Conservation (phyloP, 2,113 vertebrate species). For the Pithys albifrons region DNA sequence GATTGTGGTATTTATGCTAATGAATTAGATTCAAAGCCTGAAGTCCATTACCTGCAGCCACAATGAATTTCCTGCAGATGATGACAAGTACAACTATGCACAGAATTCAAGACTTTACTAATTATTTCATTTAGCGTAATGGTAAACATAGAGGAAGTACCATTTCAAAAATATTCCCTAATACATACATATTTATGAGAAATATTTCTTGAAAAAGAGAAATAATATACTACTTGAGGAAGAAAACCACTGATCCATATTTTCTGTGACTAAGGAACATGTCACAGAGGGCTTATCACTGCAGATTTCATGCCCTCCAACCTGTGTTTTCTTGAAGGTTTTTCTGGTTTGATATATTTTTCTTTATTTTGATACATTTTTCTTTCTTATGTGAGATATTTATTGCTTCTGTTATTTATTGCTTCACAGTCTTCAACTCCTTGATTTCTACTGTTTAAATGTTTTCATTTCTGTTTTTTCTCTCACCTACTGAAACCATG, state of each 20-base stretch:
- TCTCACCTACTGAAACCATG: background rate
- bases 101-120: background rate
- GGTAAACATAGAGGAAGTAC: background rate
- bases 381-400: background rate
- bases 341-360: background rate
- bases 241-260: background rate
- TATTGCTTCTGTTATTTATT: slow-evolving; percentile 20
- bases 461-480: slow-evolving; percentile 3
- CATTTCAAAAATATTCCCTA: background rate
- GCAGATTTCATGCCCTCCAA: background rate
- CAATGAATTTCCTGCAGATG: background rate
- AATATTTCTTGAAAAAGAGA: background rate
- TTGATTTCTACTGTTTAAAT: background rate
- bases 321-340: background rate
- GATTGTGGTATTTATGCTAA: background rate
- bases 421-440: background rate
- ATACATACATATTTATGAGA: background rate
- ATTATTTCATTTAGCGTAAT: no score
- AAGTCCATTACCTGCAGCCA: background rate
- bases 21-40: background rate
- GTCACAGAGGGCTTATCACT: background rate
- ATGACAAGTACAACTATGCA: background rate
- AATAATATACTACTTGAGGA: background rate
- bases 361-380: background rate
- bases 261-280: background rate